Percentiles rank a stretch among this genome's conserved stretches.
phyloP scores from a whole-genome alignment of 1,140 invertebrate genomes.

The Prorops nasuta region DNA sequence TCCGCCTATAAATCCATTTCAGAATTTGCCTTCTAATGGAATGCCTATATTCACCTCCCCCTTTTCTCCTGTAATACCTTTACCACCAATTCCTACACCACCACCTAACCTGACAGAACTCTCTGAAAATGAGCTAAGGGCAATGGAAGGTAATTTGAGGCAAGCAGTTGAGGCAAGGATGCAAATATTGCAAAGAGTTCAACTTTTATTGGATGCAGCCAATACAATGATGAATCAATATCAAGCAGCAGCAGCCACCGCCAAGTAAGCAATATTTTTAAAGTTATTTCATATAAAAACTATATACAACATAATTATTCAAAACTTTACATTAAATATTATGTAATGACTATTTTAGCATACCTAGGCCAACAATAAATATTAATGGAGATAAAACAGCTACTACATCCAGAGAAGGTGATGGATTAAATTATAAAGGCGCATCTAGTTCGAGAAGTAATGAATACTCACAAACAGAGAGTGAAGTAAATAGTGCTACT shows the following conservation, averaged over 20 bases:
- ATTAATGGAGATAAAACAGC: slow-evolving; percentile 10
- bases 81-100: slow-evolving; percentile 73
- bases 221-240: slow-evolving; percentile 55
- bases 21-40: slow-evolving; percentile 42
- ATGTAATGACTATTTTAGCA: slow-evolving; percentile 25
- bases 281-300: not conserved
- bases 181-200: slow-evolving; percentile 54
- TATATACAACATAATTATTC: not conserved
- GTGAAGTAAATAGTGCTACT: slow-evolving; percentile 10
- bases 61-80: slow-evolving; percentile 63
- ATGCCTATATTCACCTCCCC: slow-evolving; percentile 60
- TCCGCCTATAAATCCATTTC: slow-evolving; percentile 32
- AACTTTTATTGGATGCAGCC: slow-evolving; percentile 49
- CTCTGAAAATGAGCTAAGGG: slow-evolving; percentile 77
- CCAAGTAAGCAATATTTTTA: slow-evolving; percentile 36
- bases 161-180: slow-evolving; percentile 88
- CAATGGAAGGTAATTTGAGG: slow-evolving; percentile 86
- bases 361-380: slow-evolving; percentile 31
- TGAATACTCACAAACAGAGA: slow-evolving; percentile 8
- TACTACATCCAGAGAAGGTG: slow-evolving; percentile 12
- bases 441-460: not conserved
- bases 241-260: slow-evolving; percentile 46
- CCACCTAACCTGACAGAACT: slow-evolving; percentile 71
- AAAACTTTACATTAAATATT: slow-evolving; percentile 3
- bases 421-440: not conserved